Percentiles rank a stretch among this genome's conserved stretches.
phyloP scores from a whole-genome alignment of 2,113 vertebrate genomes.

The Melanotaenia duboulayi region DNA sequence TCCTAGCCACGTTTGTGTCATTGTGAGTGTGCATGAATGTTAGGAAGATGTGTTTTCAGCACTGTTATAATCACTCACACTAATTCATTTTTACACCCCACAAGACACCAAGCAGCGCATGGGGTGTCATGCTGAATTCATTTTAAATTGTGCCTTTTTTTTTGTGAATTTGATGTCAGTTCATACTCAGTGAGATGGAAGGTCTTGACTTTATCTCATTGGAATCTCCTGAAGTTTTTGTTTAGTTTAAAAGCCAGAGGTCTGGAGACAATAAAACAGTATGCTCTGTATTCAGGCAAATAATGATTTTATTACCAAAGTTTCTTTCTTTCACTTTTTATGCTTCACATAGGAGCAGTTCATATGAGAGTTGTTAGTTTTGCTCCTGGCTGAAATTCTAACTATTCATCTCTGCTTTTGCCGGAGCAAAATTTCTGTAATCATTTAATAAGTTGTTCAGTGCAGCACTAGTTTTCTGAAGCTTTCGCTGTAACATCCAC shows the following conservation, averaged over 20 bases:
- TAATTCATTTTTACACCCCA: constrained; percentile 34
- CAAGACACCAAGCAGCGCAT: neutral
- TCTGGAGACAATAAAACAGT: constrained; percentile 28
- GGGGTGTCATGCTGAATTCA: neutral
- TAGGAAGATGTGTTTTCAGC: constrained; percentile 6
- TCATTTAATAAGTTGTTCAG: neutral
- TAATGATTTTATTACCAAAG: constrained; percentile 9
- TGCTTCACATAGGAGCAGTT: constrained; percentile 1
- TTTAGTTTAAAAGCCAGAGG: neutral
- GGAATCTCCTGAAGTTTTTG: neutral
- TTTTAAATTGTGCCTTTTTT: neutral
- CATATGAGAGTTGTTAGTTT: constrained; percentile 5
- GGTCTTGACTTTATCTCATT: constrained; percentile 27
- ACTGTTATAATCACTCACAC: neutral
- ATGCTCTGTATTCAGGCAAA: neutral
- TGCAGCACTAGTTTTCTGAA: neutral
- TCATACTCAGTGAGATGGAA: neutral
- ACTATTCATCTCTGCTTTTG: neutral
- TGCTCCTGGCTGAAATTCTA: neutral
- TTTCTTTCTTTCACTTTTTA: neutral
- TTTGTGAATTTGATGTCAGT: constrained; percentile 1
- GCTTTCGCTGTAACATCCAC: neutral
- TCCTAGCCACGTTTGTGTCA: neutral
- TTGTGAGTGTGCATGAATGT: constrained; percentile 4
- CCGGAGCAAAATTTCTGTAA: neutral